Percentiles rank a stretch among this genome's conserved stretches.
phyloP scores from a whole-genome alignment of 2,113 vertebrate genomes.

The Percina caprodes region DNA sequence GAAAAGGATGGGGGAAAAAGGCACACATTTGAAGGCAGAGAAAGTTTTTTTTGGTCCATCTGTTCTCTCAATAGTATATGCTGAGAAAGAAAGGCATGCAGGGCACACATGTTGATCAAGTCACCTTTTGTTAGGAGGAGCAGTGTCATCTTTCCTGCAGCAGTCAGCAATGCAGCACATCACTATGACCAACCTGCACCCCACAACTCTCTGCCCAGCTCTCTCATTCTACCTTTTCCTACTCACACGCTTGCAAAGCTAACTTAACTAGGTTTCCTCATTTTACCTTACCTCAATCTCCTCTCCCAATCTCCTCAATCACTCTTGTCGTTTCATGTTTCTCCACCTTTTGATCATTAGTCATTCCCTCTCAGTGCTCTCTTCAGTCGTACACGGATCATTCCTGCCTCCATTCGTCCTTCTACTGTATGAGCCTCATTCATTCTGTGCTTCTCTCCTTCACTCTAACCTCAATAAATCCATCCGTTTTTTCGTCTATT shows the following conservation, averaged over 20 bases:
- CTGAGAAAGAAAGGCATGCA: slow-evolving; percentile 8
- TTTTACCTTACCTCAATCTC: slow-evolving; percentile 41
- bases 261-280: slow-evolving; percentile 42
- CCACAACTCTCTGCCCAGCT: not conserved
- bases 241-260: slow-evolving; percentile 6
- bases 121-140: slow-evolving; percentile 38
- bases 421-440: slow-evolving; percentile 55
- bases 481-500: slow-evolving; percentile 67
- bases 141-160: slow-evolving; percentile 31
- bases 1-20: not conserved
- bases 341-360: slow-evolving; percentile 66
- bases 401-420: slow-evolving; percentile 64
- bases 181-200: slow-evolving; percentile 24
- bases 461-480: slow-evolving; percentile 62
- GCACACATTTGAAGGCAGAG: not conserved
- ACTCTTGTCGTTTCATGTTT: slow-evolving; percentile 48
- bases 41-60: slow-evolving; percentile 19
- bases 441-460: slow-evolving; percentile 63
- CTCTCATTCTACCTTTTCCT: slow-evolving; percentile 35
- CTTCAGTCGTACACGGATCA: slow-evolving; percentile 65
- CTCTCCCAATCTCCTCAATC: slow-evolving; percentile 40
- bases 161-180: slow-evolving; percentile 20
- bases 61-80: not conserved
- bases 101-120: slow-evolving; percentile 39
- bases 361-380: slow-evolving; percentile 61